phyloP scores from a whole-genome alignment of 2,113 vertebrate species.

The Ochotona curzoniae region DNA sequence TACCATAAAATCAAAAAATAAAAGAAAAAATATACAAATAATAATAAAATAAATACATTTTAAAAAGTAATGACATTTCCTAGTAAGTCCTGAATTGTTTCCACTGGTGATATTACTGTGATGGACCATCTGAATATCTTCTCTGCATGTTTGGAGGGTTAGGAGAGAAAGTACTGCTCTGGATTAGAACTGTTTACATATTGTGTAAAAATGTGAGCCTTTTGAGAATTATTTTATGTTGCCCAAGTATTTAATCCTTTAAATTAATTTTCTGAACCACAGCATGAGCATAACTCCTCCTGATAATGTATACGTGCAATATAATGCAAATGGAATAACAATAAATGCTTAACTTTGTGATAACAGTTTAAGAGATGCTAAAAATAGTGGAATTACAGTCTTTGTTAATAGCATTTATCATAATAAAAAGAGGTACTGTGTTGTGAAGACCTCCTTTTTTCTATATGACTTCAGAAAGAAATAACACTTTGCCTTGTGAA shows the following conservation, averaged over 20 bases:
- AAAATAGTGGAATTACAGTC: background rate
- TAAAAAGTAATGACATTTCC: background rate
- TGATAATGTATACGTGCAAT: background rate
- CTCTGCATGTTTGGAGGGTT: background rate
- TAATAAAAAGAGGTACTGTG: background rate
- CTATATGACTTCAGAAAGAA: background rate
- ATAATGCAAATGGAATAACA: background rate
- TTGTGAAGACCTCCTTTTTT: background rate
- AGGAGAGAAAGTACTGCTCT: background rate
- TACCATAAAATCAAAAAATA: too few relatives aligned
- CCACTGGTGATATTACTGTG: background rate
- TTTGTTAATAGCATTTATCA: background rate
- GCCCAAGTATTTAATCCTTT: background rate
- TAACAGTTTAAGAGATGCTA: background rate
- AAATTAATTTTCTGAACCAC: background rate
- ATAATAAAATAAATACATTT: too few relatives aligned
- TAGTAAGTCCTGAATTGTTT: background rate
- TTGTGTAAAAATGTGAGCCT: background rate
- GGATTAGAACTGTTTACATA: background rate
- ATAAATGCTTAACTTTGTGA: background rate
- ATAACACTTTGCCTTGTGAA: background rate
- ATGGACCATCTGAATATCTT: background rate
- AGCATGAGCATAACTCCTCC: background rate
- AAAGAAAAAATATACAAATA: too few relatives aligned
- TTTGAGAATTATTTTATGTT: background rate